Evolutionary conservation across 2,888 invertebrate species (phyloP).

Genomic region (Drosophila anceps): DNA sequence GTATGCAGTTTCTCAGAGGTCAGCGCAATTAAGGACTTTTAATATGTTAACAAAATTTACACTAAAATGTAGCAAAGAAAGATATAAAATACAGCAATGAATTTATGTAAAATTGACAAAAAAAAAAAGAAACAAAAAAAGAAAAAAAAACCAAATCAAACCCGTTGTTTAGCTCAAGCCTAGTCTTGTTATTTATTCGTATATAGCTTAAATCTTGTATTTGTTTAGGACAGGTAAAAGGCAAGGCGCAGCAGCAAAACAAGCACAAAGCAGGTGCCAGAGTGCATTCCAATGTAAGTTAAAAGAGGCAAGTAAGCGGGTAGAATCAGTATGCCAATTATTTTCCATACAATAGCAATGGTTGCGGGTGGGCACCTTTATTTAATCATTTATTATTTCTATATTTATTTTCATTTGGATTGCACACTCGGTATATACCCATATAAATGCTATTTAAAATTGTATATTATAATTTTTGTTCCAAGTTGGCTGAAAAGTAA

Average conservation of each 20-base stretch:
- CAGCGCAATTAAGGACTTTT: constrained; percentile 64
- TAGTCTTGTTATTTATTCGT: constrained; percentile 55
- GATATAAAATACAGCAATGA: constrained; percentile 58
- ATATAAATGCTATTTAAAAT: constrained; percentile 49
- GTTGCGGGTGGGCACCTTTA: constrained; percentile 52
- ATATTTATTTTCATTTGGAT: constrained; percentile 50
- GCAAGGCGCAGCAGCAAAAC: constrained; percentile 35
- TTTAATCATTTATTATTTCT: constrained; percentile 34
- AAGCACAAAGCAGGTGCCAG: constrained; percentile 47
- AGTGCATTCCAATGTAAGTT: constrained; percentile 39
- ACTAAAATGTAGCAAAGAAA: constrained; percentile 73
- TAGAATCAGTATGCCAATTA: constrained; percentile 56
- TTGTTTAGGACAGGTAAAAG: constrained; percentile 40
- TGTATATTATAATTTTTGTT: constrained; percentile 78
- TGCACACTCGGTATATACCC: constrained; percentile 38
- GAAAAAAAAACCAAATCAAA: constrained; percentile 31
- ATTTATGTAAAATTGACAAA: constrained; percentile 64
- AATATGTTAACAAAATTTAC: constrained; percentile 69
- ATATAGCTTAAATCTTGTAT: constrained; percentile 48
- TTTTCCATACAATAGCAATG: constrained; percentile 43
- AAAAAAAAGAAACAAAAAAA: constrained; percentile 26
- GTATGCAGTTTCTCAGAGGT: constrained; percentile 62
- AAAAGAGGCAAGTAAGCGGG: constrained; percentile 57
- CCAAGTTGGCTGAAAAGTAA: constrained; percentile 78
- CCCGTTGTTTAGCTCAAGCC: constrained; percentile 47